Conservation (phyloP, 2,888 invertebrate genomes). For the Zootermopsis nevadensis region DNA sequence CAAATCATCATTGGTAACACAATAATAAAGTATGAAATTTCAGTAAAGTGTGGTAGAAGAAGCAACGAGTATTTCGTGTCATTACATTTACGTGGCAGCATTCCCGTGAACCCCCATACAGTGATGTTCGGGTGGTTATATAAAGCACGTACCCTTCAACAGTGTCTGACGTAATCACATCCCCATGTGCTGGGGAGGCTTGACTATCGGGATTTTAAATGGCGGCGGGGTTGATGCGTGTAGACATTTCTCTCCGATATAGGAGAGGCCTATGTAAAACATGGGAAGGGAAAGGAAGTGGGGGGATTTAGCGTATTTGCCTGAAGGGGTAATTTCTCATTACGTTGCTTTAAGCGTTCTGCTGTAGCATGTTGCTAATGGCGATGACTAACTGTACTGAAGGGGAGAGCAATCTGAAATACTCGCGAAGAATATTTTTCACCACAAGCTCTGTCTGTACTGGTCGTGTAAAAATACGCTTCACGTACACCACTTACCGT, state of each 20-base stretch:
- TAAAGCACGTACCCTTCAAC: too few species aligned
- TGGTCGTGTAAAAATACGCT: too few species aligned
- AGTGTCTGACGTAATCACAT: too few species aligned
- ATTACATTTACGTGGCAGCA: too few species aligned
- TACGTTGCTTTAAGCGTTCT: background rate
- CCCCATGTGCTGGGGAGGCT: background rate
- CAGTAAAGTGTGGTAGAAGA: too few species aligned
- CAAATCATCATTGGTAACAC: too few species aligned
- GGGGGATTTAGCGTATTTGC: background rate
- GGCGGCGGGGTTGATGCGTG: background rate
- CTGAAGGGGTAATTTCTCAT: conserved; percentile 22
- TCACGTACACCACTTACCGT: too few species aligned
- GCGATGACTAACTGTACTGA: background rate
- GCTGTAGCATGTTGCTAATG: background rate
- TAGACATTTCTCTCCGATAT: background rate
- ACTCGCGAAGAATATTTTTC: background rate
- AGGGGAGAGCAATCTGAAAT: background rate
- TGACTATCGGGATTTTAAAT: background rate
- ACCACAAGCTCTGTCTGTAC: background rate
- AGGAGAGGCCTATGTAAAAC: background rate
- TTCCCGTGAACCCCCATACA: too few species aligned
- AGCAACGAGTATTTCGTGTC: too few species aligned
- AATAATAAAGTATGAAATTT: too few species aligned
- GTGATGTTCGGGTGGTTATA: too few species aligned
- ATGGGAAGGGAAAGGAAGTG: background rate